phyloP scores from a whole-genome alignment of 2,113 vertebrate species.

The Phylloscopus trochiloides region DNA sequence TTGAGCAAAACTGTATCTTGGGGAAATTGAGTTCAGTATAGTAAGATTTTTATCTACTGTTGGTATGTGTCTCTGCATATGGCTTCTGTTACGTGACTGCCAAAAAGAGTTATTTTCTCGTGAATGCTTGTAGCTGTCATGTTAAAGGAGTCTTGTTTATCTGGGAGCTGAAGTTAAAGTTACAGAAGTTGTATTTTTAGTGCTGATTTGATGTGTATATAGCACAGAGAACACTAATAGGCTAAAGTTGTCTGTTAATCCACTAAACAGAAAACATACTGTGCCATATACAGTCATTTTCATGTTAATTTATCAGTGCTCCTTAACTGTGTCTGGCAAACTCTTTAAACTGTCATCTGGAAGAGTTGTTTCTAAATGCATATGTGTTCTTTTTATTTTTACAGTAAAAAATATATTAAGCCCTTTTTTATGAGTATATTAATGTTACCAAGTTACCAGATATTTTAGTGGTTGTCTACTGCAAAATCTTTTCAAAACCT shows the following conservation, averaged over 20 bases:
- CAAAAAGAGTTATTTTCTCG: background rate
- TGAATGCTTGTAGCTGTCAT: background rate
- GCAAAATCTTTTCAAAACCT: background rate
- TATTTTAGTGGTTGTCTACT: background rate
- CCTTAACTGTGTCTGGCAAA: background rate
- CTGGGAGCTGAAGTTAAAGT: background rate
- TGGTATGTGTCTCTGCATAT: background rate
- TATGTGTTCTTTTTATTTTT: background rate
- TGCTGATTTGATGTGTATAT: background rate
- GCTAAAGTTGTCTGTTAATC: slow-evolving; percentile 16
- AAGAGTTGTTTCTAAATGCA: background rate
- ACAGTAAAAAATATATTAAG: background rate
- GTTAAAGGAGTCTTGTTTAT: slow-evolving; percentile 26
- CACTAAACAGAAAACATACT: background rate
- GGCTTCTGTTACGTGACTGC: background rate
- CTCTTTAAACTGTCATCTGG: background rate
- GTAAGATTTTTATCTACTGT: background rate
- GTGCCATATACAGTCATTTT: background rate
- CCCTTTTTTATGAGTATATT: background rate
- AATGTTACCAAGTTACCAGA: background rate
- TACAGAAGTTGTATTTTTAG: background rate
- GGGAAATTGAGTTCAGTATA: background rate
- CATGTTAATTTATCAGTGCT: background rate
- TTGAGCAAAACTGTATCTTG: background rate
- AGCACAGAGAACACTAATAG: background rate